A percentile compares a stretch with the other conserved stretches of the same genome.
These are phyloP conservation scores for Falco rusticolus DNA, from an alignment of 2,797 vertebrate species.

Conservation along the genomic window DNA sequence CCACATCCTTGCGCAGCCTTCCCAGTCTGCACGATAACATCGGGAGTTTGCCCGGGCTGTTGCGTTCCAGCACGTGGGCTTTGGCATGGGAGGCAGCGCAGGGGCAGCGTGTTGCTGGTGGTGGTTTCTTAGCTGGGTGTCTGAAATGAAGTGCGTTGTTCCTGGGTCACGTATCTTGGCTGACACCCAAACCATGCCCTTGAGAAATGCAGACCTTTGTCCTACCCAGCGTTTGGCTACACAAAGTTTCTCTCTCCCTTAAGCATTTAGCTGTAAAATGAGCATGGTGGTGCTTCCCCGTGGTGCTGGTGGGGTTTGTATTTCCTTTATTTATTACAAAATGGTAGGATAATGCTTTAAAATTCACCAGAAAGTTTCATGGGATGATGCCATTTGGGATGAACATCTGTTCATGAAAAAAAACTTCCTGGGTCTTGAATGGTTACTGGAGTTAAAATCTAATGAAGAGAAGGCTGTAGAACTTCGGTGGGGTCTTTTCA, in stretches of 20 bases:
- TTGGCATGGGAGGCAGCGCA: neutral
- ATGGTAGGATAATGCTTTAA: neutral
- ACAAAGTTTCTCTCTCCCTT: neutral
- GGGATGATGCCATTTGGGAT: neutral
- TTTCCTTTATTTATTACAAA: neutral
- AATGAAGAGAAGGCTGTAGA: neutral
- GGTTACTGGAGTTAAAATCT: neutral
- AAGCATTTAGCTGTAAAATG: neutral
- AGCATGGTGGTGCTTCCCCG: neutral
- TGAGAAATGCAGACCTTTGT: neutral
- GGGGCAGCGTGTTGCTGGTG: neutral
- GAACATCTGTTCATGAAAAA: neutral
- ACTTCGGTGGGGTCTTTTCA: neutral
- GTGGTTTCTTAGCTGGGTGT: accelerated
- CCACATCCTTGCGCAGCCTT: neutral
- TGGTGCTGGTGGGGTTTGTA: neutral
- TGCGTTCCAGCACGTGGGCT: neutral
- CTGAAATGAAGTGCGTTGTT: neutral
- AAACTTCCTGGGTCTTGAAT: neutral
- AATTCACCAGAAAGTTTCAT: neutral
- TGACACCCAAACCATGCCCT: neutral
- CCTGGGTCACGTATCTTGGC: neutral
- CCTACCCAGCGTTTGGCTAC: accelerated
- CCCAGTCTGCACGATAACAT: neutral
- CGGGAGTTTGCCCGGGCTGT: neutral